A percentile compares a stretch with the other conserved stretches of the same genome.
Evolutionary conservation across 2,797 vertebrate species (phyloP).

Genomic region (Myripristis jacobus): DNA sequence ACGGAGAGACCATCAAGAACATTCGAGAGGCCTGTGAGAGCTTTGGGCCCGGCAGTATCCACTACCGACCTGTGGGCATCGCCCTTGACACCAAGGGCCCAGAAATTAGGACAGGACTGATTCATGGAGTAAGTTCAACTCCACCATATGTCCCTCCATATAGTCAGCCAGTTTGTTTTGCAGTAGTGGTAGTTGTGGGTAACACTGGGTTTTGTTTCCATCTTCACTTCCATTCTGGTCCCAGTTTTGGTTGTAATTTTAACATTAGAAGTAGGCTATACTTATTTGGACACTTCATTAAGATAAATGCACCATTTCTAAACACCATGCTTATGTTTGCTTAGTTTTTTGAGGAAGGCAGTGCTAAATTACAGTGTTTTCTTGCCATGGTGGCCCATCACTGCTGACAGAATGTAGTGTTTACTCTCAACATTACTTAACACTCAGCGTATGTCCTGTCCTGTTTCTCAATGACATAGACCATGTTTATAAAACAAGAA

Average conservation of each 20-base stretch:
- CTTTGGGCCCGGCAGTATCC: constrained; percentile 88
- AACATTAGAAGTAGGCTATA: no score
- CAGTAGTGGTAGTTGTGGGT: not conserved
- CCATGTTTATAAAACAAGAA: constrained; percentile 14
- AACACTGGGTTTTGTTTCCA: no score
- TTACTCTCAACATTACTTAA: not conserved
- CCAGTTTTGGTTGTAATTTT: no score
- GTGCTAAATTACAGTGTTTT: not conserved
- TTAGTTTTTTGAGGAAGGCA: no score
- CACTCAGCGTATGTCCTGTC: not conserved
- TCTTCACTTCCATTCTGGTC: no score
- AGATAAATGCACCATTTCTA: no score
- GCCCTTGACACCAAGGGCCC: constrained; percentile 99
- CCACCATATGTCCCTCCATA: not conserved
- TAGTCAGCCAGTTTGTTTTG: not conserved
- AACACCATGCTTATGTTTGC: no score
- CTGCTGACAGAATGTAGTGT: not conserved
- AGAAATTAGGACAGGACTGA: constrained; percentile 98
- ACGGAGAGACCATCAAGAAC: constrained; percentile 96
- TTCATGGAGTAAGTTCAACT: constrained; percentile 92
- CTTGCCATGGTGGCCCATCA: not conserved
- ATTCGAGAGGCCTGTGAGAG: constrained; percentile 93
- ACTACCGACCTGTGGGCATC: constrained; percentile 94
- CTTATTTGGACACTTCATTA: no score
- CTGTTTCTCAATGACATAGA: not conserved